phyloP scores from a whole-genome alignment of 2,888 invertebrate genomes.

The Clepsis dumicolana region DNA sequence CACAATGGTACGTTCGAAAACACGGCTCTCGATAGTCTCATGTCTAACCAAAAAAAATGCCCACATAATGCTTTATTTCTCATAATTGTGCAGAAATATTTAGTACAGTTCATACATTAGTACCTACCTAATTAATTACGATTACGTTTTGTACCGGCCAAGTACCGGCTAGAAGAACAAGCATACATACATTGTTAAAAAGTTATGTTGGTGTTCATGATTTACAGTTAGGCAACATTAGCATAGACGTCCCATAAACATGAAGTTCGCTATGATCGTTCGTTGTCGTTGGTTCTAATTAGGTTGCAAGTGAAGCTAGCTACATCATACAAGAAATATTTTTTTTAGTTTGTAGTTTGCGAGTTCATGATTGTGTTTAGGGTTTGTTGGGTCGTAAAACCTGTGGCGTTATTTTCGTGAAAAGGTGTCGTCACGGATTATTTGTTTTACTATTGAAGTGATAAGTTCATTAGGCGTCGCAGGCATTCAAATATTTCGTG shows the following conservation, averaged over 20 bases:
- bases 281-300: slow-evolving; percentile 33
- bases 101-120: no score
- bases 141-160: no score
- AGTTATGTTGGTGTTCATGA: slow-evolving; percentile 15
- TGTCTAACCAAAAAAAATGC: background rate
- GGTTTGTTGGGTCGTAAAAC: slow-evolving; percentile 60
- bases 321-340: slow-evolving; percentile 31
- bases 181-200: no score
- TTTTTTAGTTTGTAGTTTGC: slow-evolving; percentile 44
- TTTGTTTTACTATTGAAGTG: slow-evolving; percentile 52
- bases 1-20: slow-evolving; percentile 1
- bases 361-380: slow-evolving; percentile 45
- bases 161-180: no score
- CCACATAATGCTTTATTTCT: background rate
- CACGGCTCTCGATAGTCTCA: background rate
- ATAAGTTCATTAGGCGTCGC: slow-evolving; percentile 45
- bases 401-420: slow-evolving; percentile 50
- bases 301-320: slow-evolving; percentile 41
- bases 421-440: slow-evolving; percentile 48
- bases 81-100: background rate
- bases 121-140: no score
- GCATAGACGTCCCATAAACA: slow-evolving; percentile 4
- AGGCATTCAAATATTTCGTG: slow-evolving; percentile 61
- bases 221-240: slow-evolving; percentile 25
- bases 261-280: slow-evolving; percentile 32